Evolutionary conservation across 2,797 vertebrate species (phyloP).

Genomic region (Malacoraja senta): DNA sequence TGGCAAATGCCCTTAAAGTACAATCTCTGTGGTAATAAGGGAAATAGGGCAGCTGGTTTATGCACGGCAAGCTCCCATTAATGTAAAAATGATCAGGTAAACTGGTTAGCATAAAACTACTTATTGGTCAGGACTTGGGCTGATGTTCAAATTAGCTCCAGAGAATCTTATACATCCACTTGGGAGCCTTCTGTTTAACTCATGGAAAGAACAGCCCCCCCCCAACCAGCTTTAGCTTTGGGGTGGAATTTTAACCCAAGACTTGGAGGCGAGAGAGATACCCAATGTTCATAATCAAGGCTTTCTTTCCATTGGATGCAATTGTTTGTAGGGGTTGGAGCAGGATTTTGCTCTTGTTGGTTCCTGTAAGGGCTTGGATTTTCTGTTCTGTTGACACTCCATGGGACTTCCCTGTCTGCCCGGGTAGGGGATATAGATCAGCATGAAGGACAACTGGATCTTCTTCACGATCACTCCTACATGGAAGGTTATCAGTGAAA

Average conservation of each 20-base stretch:
- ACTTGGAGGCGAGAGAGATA: background rate
- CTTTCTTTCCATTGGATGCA: background rate
- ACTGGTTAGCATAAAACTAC: background rate
- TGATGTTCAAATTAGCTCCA: background rate
- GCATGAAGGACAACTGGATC: background rate
- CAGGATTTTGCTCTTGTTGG: background rate
- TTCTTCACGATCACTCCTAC: background rate
- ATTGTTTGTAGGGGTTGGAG: background rate
- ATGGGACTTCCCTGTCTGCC: background rate
- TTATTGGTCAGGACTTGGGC: background rate
- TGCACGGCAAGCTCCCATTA: too few relatives aligned
- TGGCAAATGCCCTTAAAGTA: too few relatives aligned
- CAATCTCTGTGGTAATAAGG: too few relatives aligned
- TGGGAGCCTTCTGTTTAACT: background rate
- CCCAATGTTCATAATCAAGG: background rate
- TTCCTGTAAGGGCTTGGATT: background rate
- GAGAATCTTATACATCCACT: background rate
- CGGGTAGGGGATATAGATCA: background rate
- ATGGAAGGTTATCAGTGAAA: background rate
- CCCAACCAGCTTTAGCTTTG: background rate
- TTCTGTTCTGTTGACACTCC: background rate
- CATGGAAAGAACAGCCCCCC: background rate
- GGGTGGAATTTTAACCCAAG: background rate
- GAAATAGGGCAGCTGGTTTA: too few relatives aligned
- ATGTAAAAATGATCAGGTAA: background rate